Evolutionary conservation across 1,140 invertebrate species (phyloP), one percentile per base, ranked within the genome.

Genomic region (Drosophila saltans): DNA sequence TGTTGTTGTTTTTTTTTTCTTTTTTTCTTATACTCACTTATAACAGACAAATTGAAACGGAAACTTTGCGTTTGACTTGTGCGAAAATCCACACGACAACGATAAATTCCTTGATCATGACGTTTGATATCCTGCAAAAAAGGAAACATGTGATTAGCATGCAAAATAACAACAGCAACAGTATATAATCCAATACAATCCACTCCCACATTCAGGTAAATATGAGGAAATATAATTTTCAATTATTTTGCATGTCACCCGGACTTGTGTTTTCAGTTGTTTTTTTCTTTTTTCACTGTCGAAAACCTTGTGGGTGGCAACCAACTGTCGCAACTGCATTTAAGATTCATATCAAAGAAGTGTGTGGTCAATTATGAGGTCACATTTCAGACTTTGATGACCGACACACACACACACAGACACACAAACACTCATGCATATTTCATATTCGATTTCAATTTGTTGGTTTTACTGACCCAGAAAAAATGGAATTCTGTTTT

Each of bases 61-160:
- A 97, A 96, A 92, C 96, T 97, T 82, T 96, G 94, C 16, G 97
- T 97, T 92, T 97, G 96, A 45, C 96, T 96, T 90, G 97, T 97
- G 65, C 95, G 94, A 93, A 97, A 98, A 93, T 98, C 97, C 64
- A 98, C 96, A 75, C 97, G 93, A 92, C 97, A 98, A 61, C 97
- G 94, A 93, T 97, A 98, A 69, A 97, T 94, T 52, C 97, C 97
- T 88, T 97, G 96, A 92, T 98, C 97, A 91, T 96, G 95, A 41
- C 95, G 94, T 89, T 96, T 95, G 70, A 97, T 95, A 92, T 97
- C 95, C 81, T 96, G 94, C 65, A 91, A 91, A 73, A 75, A 77
- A 66, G 78, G 66, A 78, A 78, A 84, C 71, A 88, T 64, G 69
- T 80, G 62, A 84, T 88, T 83, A 83, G 80, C 80, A 89, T 83